These are phyloP conservation scores for Ophion ellenae DNA, from an alignment of 2,888 invertebrate genomes.

Conservation along the genomic window DNA sequence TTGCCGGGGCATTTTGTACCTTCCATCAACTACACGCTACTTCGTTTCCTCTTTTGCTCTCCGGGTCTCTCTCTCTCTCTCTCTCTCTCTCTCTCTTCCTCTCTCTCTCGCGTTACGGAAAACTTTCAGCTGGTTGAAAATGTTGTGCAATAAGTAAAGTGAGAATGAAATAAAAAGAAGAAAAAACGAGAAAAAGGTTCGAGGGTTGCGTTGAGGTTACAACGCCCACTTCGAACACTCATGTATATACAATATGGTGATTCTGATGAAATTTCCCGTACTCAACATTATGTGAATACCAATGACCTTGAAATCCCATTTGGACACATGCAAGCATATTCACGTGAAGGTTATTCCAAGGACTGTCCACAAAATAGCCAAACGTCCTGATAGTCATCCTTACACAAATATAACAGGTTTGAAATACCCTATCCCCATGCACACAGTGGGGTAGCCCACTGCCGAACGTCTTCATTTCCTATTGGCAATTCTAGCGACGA, in stretches of 20 bases:
- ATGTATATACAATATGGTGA: not conserved
- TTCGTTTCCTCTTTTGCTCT: conserved; percentile 6
- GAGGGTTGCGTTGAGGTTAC: conserved; percentile 4
- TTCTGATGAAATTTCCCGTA: not conserved
- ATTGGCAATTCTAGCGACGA: conserved; percentile 37
- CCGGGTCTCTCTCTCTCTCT: conserved; percentile 16
- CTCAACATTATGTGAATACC: not conserved
- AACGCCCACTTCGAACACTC: not conserved
- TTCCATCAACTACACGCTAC: conserved; percentile 47
- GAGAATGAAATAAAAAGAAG: conserved; percentile 22
- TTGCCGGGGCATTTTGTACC: conserved; percentile 58
- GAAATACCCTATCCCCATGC: not conserved
- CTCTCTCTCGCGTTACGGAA: conserved; percentile 42
- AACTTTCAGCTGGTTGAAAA: conserved; percentile 54
- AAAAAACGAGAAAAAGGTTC: not conserved
- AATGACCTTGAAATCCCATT: no score
- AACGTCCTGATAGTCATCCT: no score
- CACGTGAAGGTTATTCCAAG: no score
- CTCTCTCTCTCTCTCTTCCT: conserved; percentile 21
- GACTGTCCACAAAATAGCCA: no score
- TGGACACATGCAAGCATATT: no score
- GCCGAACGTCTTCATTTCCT: conserved; percentile 47
- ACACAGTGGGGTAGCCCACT: conserved; percentile 1
- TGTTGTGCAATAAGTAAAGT: conserved; percentile 47
- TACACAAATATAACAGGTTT: no score